Conservation (phyloP, 2,888 invertebrate species). For the Drosophila phalerata region DNA sequence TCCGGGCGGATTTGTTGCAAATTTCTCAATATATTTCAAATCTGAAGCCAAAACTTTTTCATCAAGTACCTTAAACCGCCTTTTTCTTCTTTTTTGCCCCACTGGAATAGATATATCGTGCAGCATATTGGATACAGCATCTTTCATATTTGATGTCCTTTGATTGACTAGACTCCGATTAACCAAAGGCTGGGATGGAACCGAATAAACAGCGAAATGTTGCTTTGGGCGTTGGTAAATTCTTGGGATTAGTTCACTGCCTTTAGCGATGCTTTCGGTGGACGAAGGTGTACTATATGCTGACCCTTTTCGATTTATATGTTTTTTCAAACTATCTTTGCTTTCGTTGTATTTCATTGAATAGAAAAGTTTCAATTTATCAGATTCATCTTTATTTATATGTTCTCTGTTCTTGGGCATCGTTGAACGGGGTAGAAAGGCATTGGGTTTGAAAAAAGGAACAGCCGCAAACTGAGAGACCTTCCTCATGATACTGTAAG, state of each 20-base stretch:
- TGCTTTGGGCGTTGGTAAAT: neutral
- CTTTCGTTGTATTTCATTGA: conserved; percentile 3
- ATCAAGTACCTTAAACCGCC: neutral
- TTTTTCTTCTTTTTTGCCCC: neutral
- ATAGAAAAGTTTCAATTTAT: conserved; percentile 32
- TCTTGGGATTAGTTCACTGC: too few species aligned
- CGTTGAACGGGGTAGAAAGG: too few species aligned
- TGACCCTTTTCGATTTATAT: neutral
- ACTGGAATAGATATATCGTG: neutral
- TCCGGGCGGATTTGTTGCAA: neutral
- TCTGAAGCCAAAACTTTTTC: neutral
- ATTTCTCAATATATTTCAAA: neutral
- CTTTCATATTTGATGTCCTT: neutral
- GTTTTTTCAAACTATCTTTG: neutral
- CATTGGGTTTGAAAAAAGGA: neutral
- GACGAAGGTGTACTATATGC: neutral
- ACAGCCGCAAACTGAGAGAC: neutral
- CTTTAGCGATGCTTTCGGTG: neutral
- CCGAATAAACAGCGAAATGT: neutral
- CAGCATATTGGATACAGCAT: neutral
- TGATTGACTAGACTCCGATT: too few species aligned
- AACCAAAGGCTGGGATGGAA: neutral
- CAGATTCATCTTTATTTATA: neutral
- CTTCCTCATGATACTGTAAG: neutral
- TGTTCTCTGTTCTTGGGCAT: neutral